phyloP scores from a whole-genome alignment of 2,797 vertebrate species.

The Microcaecilia unicolor region DNA sequence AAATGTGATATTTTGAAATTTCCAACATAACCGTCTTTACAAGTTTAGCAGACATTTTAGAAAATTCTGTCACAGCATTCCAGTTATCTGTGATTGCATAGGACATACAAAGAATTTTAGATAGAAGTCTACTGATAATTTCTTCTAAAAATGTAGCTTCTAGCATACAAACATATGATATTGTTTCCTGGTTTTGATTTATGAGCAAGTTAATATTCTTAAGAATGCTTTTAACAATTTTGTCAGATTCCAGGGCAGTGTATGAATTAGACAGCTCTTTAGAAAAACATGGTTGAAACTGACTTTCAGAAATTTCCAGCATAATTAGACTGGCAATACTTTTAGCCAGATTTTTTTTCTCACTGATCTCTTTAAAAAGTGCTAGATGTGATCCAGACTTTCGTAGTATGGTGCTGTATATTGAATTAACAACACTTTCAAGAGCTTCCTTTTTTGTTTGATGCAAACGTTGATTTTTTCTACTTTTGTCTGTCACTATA shows the following conservation, averaged over 20 bases:
- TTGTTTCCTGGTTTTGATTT: neutral
- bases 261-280: neutral
- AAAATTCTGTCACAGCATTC: conserved; percentile 8
- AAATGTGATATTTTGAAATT: too few species aligned
- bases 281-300: too few species aligned
- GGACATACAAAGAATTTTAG: conserved; percentile 1
- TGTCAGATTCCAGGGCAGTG: conserved; percentile 11
- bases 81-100: neutral
- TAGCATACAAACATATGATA: conserved; percentile 14
- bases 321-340: too few species aligned
- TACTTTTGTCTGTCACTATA: too few species aligned
- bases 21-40: too few species aligned
- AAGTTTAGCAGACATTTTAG: conserved; percentile 19
- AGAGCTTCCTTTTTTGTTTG: conserved; percentile 8
- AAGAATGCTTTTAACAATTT: conserved; percentile 20
- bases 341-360: neutral
- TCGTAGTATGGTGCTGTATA: conserved; percentile 18
- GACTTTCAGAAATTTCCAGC: too few species aligned
- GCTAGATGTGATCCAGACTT: conserved; percentile 5
- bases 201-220: conserved; percentile 4
- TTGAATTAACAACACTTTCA: conserved; percentile 10
- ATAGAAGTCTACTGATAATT: conserved; percentile 16
- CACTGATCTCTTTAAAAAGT: neutral
- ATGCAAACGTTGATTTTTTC: conserved; percentile 1
- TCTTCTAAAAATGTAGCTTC: conserved; percentile 29